A percentile compares a stretch with the other conserved stretches of the same genome.
Evolutionary conservation across 2,888 invertebrate genomes (phyloP).

Genomic region (Periphyllus acericola): DNA sequence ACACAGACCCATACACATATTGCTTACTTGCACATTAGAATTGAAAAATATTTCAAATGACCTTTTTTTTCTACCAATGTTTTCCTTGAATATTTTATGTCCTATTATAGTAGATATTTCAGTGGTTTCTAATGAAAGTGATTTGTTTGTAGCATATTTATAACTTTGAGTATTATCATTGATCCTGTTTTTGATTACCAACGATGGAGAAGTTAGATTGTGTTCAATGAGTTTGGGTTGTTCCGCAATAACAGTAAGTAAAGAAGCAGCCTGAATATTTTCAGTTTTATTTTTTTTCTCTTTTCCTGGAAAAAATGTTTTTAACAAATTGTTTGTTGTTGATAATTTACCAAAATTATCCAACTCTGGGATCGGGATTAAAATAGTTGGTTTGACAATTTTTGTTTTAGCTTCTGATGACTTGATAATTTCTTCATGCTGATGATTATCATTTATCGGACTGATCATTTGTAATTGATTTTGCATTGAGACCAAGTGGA

Average conservation of each 20-base stretch:
- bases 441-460: constrained; percentile 19
- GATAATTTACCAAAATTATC: background rate
- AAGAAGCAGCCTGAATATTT: background rate
- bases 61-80: background rate
- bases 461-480: constrained; percentile 56
- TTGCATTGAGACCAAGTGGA: constrained; percentile 44
- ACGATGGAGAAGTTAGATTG: background rate
- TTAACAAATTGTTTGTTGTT: background rate
- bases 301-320: constrained; percentile 38
- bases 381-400: constrained; percentile 32
- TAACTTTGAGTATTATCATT: background rate
- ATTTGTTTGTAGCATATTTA: background rate
- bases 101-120: background rate
- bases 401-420: constrained; percentile 20
- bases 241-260: background rate
- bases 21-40: constrained; percentile 15
- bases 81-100: background rate
- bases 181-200: background rate
- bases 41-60: constrained; percentile 44
- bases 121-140: background rate
- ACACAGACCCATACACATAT: background rate
- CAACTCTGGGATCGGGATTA: constrained; percentile 19
- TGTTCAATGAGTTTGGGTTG: background rate
- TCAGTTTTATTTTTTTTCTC: background rate
- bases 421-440: constrained; percentile 16